Conservation (phyloP, 1,140 invertebrate genomes). For the Tetragonula clypearis region DNA sequence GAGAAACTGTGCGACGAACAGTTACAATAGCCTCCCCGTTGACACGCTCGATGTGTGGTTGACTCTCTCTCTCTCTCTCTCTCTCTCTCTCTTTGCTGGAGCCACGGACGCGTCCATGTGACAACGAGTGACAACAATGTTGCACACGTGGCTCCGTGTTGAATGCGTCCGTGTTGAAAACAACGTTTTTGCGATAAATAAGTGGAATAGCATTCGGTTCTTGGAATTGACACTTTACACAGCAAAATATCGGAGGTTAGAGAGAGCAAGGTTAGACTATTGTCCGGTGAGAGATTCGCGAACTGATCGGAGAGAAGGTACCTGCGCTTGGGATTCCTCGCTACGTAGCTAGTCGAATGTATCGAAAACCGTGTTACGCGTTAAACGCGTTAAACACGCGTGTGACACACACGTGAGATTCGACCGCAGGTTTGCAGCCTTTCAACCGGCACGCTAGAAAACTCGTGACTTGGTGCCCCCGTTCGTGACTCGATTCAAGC, state of each 20-base stretch:
- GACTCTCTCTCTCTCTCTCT: no score
- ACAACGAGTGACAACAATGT: not conserved
- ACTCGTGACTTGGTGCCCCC: constrained; percentile 17
- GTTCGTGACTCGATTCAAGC: constrained; percentile 14
- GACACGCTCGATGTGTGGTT: no score
- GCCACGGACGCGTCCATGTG: not conserved
- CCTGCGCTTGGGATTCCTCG: no score
- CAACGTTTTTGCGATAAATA: not conserved
- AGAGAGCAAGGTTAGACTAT: no score
- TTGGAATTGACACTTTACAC: not conserved
- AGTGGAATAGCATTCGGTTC: not conserved
- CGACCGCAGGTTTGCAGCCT: not conserved
- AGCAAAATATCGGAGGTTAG: not conserved
- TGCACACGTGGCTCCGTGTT: not conserved
- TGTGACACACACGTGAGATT: not conserved
- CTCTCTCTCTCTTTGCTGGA: not conserved
- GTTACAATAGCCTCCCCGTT: no score
- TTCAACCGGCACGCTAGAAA: not conserved
- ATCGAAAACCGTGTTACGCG: not conserved
- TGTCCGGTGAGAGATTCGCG: no score
- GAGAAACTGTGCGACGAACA: no score
- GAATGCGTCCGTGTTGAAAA: not conserved
- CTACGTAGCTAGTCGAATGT: not conserved
- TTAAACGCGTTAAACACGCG: no score
- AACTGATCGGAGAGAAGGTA: no score